Percentiles rank a stretch among this genome's conserved stretches.
These are phyloP conservation scores for Dendrocincla fuliginosa DNA, from an alignment of 2,797 vertebrate species.

Conservation along the genomic window DNA sequence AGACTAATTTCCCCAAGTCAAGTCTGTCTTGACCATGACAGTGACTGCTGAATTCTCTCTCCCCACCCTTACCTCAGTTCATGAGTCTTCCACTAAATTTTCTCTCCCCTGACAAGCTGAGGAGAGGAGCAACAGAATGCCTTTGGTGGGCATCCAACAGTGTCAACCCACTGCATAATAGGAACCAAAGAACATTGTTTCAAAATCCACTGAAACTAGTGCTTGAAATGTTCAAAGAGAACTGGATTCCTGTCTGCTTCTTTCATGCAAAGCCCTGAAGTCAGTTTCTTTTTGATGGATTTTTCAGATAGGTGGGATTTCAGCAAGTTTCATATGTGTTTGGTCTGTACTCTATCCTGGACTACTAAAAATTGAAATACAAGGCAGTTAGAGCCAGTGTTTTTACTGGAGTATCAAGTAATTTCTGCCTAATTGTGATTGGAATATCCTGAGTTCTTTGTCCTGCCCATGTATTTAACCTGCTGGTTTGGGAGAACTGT, in stretches of 20 bases:
- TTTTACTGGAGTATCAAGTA: not conserved
- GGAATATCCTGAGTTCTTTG: not conserved
- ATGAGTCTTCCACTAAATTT: not conserved
- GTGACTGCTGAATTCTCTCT: not conserved
- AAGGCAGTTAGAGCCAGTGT: not conserved
- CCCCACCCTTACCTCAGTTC: not conserved
- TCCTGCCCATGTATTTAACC: not conserved
- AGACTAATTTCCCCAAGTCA: not conserved
- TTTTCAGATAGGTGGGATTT: not conserved
- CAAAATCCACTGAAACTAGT: not conserved
- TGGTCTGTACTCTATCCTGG: not conserved
- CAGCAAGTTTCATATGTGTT: rapidly evolving
- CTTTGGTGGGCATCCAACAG: not conserved
- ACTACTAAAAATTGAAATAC: not conserved
- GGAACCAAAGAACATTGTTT: not conserved
- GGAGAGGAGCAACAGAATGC: not conserved
- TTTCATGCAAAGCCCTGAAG: not conserved
- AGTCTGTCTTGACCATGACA: not conserved
- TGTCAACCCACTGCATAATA: not conserved
- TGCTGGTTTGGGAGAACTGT: not conserved
- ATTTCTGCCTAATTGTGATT: not conserved
- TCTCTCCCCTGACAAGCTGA: not conserved
- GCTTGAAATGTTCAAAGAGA: not conserved
- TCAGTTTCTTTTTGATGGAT: not conserved
- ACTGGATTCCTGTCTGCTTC: not conserved